Evolutionary conservation across 2,888 invertebrate species (phyloP).

Genomic region (Apeira syringaria): DNA sequence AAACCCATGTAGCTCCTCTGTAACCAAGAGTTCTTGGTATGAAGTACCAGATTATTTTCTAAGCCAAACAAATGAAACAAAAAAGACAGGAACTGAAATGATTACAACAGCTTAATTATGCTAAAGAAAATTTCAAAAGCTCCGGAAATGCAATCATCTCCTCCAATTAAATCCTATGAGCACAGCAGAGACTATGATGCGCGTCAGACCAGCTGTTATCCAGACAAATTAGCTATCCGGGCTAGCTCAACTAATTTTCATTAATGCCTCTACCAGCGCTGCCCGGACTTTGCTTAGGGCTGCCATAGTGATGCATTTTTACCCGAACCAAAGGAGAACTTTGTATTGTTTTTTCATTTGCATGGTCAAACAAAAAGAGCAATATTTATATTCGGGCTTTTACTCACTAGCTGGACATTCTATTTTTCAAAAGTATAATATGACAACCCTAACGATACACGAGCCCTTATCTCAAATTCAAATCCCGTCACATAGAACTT

Average conservation of each 20-base stretch:
- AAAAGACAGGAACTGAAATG: not conserved
- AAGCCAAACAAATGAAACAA: too few species aligned
- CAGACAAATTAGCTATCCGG: conserved; percentile 31
- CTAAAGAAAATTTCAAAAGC: conserved; percentile 1
- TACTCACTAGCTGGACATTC: too few species aligned
- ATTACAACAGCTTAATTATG: not conserved
- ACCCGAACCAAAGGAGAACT: too few species aligned
- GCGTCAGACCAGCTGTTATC: conserved; percentile 28
- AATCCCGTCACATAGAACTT: conserved; percentile 32
- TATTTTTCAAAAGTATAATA: not conserved
- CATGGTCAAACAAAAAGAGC: too few species aligned
- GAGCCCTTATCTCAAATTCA: conserved; percentile 32
- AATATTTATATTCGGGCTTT: too few species aligned
- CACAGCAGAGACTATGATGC: conserved; percentile 15
- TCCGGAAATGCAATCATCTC: conserved; percentile 14
- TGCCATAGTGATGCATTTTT: not conserved
- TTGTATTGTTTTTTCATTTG: too few species aligned
- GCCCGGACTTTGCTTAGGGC: conserved; percentile 17
- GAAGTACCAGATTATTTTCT: too few species aligned
- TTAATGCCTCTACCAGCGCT: conserved; percentile 45
- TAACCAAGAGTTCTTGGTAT: too few species aligned
- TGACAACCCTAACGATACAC: conserved; percentile 14
- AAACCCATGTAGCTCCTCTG: too few species aligned
- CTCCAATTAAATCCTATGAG: conserved; percentile 11
- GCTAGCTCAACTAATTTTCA: conserved; percentile 42